phyloP scores from a whole-genome alignment of 2,113 vertebrate genomes.

The Salvelinus namaycush region DNA sequence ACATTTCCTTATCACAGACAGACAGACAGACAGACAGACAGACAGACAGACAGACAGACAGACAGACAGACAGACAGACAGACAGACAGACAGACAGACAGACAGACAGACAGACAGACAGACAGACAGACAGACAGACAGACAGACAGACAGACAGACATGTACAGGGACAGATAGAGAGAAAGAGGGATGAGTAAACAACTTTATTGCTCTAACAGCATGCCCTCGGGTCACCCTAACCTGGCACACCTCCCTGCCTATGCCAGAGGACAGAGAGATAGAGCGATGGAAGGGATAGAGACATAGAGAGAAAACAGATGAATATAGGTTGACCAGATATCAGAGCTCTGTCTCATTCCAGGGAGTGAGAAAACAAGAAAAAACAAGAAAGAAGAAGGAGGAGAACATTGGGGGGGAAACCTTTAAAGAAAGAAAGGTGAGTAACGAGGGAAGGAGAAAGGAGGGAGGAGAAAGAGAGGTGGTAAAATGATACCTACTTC shows the following conservation, averaged over 20 bases:
- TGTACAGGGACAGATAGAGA: neutral
- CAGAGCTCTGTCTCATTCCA: conserved; percentile 5
- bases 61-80: neutral
- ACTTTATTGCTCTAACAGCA: conserved; percentile 25
- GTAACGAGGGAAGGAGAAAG: neutral
- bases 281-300: neutral
- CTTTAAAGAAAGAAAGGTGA: conserved; percentile 4
- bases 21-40: too few relatives aligned
- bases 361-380: neutral
- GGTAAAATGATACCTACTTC: neutral
- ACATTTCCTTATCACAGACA: neutral
- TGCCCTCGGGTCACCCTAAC: conserved; percentile 63
- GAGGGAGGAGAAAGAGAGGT: neutral
- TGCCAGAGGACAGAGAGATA: neutral
- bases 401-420: neutral
- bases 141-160: neutral
- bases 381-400: neutral
- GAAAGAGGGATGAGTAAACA: conserved; percentile 43
- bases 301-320: conserved; percentile 14
- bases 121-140: neutral
- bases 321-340: conserved; percentile 24
- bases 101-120: conserved; percentile 1
- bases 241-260: conserved; percentile 54
- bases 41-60: too few relatives aligned
- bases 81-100: neutral